Percentiles rank a stretch among this genome's conserved stretches.
Evolutionary conservation across 2,888 invertebrate genomes (phyloP).

Genomic region (Cerceris rybyensis): DNA sequence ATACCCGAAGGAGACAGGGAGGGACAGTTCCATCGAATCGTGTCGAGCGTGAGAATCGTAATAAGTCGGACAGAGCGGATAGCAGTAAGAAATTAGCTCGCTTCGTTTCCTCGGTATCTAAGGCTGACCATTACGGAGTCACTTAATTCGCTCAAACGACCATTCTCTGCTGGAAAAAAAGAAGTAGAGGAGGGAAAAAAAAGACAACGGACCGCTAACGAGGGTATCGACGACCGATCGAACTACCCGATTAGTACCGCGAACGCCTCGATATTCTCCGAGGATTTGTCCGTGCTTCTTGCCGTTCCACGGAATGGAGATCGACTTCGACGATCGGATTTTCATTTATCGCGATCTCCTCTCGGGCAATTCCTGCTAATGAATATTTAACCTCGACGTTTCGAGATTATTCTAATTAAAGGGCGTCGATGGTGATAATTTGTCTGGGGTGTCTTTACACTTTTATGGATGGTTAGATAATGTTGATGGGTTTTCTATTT

Average conservation of each 20-base stretch:
- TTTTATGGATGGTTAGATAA: no score
- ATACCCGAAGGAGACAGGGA: not conserved
- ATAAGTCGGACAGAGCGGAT: conserved; percentile 30
- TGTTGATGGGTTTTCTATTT: no score
- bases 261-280: conserved; percentile 27
- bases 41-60: conserved; percentile 47
- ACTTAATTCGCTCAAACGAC: conserved; percentile 54
- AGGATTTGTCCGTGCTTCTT: conserved; percentile 40
- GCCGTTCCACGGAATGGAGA: conserved; percentile 32
- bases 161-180: conserved; percentile 23
- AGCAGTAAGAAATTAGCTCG: conserved; percentile 59
- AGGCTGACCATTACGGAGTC: conserved; percentile 45
- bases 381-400: not conserved
- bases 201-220: conserved; percentile 41
- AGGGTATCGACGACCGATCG: conserved; percentile 59
- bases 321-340: not conserved
- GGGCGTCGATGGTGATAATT: not conserved
- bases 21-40: conserved; percentile 13
- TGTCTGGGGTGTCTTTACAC: not conserved
- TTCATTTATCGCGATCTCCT: not conserved
- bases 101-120: conserved; percentile 48
- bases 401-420: conserved; percentile 1
- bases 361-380: not conserved
- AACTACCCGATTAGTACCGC: conserved; percentile 47
- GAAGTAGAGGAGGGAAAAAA: not conserved